A percentile compares a stretch with the other conserved stretches of the same genome.
Conservation (phyloP, 2,113 vertebrate genomes). For the Oncorhynchus mykiss region DNA sequence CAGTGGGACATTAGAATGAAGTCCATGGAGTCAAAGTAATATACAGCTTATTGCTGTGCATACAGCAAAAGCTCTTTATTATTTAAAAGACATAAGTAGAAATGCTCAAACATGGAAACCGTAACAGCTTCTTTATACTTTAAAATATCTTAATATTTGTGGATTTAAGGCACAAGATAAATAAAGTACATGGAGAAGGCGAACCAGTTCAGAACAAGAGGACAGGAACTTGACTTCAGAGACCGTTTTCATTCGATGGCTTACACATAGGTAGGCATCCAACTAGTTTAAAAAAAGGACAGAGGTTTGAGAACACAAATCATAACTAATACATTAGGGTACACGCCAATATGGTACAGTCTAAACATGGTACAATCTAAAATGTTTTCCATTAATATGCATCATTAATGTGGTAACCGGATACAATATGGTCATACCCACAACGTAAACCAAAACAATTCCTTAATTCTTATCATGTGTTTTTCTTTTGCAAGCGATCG, state of each 20-base stretch:
- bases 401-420: neutral
- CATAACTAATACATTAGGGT: neutral
- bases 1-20: neutral
- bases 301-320: neutral
- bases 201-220: conserved; percentile 4
- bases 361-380: neutral
- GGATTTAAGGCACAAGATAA: conserved; percentile 84
- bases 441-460: neutral
- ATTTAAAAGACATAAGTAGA: conserved; percentile 53
- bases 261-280: neutral
- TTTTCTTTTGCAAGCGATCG: neutral
- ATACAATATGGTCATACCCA: neutral
- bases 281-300: conserved; percentile 16
- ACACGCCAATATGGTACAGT: neutral
- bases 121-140: conserved; percentile 19
- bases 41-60: conserved; percentile 23
- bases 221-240: conserved; percentile 21
- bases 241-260: conserved; percentile 24
- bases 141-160: conserved; percentile 24
- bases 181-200: conserved; percentile 60
- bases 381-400: neutral
- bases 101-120: conserved; percentile 37
- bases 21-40: conserved; percentile 12
- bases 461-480: neutral
- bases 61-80: conserved; percentile 64